phyloP scores from a whole-genome alignment of 1,140 invertebrate species.

The Caenorhabditis elegans region DNA sequence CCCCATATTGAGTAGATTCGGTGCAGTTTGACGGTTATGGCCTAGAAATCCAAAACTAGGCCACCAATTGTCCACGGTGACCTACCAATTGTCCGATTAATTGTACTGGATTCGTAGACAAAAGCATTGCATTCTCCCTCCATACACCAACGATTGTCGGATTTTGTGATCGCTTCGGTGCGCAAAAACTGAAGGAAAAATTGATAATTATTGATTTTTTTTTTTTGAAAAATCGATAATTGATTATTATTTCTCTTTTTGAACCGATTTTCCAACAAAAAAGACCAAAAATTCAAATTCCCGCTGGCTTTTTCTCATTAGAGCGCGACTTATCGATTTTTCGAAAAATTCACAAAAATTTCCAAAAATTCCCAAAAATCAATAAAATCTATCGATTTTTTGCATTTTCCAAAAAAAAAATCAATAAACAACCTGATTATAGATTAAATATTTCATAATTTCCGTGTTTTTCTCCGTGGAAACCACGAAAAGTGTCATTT shows the following conservation, averaged over 20 bases:
- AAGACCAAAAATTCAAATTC: neutral
- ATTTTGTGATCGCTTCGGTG: neutral
- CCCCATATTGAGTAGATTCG: too few relatives aligned
- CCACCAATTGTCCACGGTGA: too few relatives aligned
- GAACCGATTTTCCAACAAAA: too few relatives aligned
- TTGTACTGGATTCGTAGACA: neutral
- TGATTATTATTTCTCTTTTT: too few relatives aligned
- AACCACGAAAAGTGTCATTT: slow-evolving; percentile 16
- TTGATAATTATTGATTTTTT: too few relatives aligned
- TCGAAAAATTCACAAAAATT: too few relatives aligned
- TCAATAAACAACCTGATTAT: neutral
- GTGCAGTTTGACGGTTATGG: too few relatives aligned
- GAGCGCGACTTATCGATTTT: neutral
- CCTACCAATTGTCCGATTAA: neutral
- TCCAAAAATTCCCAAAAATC: too few relatives aligned
- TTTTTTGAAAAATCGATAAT: too few relatives aligned
- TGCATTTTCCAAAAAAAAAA: too few relatives aligned
- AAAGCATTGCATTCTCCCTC: slow-evolving; percentile 25
- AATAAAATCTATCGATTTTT: too few relatives aligned
- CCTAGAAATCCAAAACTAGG: too few relatives aligned
- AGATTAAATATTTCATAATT: neutral
- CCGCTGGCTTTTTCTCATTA: neutral
- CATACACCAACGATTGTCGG: neutral
- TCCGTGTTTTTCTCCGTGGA: neutral
- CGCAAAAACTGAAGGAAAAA: neutral